phyloP scores from a whole-genome alignment of 2,797 vertebrate genomes.

The Brachyrhaphis roseni region DNA sequence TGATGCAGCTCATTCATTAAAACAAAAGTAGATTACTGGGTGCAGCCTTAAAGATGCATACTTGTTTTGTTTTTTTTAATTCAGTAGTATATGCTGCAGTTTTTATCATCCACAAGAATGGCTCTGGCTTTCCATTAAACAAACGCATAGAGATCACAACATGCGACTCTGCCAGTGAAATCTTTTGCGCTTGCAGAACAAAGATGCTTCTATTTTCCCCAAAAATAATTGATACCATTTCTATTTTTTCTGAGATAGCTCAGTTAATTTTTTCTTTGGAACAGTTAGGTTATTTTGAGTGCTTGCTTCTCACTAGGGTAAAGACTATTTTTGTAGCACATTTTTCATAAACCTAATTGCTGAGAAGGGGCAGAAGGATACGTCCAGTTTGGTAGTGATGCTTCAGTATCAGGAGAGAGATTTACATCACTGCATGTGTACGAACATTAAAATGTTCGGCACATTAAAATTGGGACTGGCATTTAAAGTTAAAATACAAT shows the following conservation, averaged over 20 bases:
- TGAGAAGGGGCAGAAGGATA: slow-evolving; percentile 2
- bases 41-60: neutral
- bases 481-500: neutral
- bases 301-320: slow-evolving; percentile 9
- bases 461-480: neutral
- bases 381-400: neutral
- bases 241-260: slow-evolving; percentile 18
- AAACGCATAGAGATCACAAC: neutral
- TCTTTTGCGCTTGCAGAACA: slow-evolving; percentile 16
- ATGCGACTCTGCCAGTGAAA: slow-evolving; percentile 9
- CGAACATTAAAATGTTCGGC: too few relatives aligned
- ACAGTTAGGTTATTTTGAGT: slow-evolving; percentile 40
- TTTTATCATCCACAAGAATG: neutral
- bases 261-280: slow-evolving; percentile 39
- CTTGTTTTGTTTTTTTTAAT: neutral
- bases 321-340: slow-evolving; percentile 13
- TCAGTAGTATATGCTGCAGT: slow-evolving; percentile 3
- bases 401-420: neutral
- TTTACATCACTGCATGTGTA: neutral
- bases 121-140: neutral
- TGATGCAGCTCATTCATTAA: neutral
- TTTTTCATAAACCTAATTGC: slow-evolving; percentile 19
- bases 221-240: slow-evolving; percentile 18
- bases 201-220: slow-evolving; percentile 2
- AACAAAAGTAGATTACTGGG: neutral